These are phyloP conservation scores for Periophthalmus magnuspinnatus DNA, from an alignment of 2,797 vertebrate genomes.

Conservation along the genomic window DNA sequence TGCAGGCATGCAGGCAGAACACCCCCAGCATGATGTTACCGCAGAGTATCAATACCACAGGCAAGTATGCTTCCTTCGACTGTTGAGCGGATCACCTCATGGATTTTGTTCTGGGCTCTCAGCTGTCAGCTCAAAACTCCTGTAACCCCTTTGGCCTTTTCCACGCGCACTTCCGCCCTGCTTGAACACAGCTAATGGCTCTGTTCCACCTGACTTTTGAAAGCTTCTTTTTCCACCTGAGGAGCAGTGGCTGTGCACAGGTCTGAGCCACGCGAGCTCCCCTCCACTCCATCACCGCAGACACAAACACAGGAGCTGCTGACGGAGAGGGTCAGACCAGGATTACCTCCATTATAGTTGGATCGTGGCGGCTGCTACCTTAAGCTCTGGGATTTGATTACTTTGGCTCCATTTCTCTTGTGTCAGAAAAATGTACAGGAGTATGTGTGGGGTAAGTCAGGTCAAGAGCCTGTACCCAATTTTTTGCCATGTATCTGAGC, in stretches of 20 bases:
- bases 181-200: constrained; percentile 10
- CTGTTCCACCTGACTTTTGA: constrained; percentile 9
- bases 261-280: constrained; percentile 27
- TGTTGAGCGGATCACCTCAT: not conserved
- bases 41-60: not conserved
- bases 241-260: constrained; percentile 13
- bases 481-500: too few species aligned
- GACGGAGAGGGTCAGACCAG: constrained; percentile 51
- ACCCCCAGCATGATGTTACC: too few species aligned
- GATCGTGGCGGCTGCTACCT: constrained; percentile 47
- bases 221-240: constrained; percentile 34
- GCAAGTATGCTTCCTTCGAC: not conserved
- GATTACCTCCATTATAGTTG: constrained; percentile 59
- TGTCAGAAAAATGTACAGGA: constrained; percentile 7
- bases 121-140: constrained; percentile 19
- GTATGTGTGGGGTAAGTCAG: not conserved
- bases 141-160: constrained; percentile 28
- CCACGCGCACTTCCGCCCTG: constrained; percentile 11
- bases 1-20: too few species aligned
- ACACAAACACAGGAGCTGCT: constrained; percentile 60
- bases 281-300: constrained; percentile 52
- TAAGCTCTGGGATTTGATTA: constrained; percentile 43
- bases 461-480: not conserved
- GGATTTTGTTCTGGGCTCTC: constrained; percentile 18
- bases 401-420: constrained; percentile 14